Evolutionary conservation across 2,888 invertebrate genomes (phyloP), one percentile per base, ranked within the genome.

Genomic region (Drosophila percnosoma): DNA sequence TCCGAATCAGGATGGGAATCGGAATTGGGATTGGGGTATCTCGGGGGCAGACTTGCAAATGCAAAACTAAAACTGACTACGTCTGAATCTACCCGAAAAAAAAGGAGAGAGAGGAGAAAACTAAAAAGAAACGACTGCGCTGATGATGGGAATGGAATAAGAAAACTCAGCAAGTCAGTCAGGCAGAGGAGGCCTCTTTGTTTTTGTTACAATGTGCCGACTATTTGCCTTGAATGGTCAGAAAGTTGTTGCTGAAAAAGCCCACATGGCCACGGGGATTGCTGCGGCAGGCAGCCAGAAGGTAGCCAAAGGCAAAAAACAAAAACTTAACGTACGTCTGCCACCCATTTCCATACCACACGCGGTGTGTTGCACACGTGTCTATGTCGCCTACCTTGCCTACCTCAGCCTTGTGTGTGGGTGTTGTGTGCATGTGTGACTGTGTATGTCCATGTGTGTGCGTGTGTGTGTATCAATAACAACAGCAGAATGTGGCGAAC

Each of bases 201-300:
- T 88, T 90, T 83, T 87, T 75, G 80, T 58, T 70, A 75, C 75
- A 88, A 82, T 78, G 80, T 85, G 68, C 86, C 62, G 86, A 75
- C 79, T 68, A 74, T 88, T 88, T 88, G 76, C 72, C 70, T 80
- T 76, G 80, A 88, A 88, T 88, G 89, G 87, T 80, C 83, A 88
- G 73, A 77, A 88, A 86, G 90, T 86, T 86, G 45, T 67, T 52
- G 82, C 65, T 66, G 52, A 71, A 77, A 81, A 66, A 63, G 66
- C 82, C 73, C 67, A 81, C 78, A 81, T 65, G 84, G 51, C 78
- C 66, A 45, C 29, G 62, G 40, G 59, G 58, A 55, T 36, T 53
- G 66, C 31, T 31, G 24, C 21, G 45, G 45, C 54, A 51, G 52
- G 31, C 58, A 71, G 54, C 27, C 57, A n/a, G 21, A 67, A 65